A percentile compares a stretch with the other conserved stretches of the same genome.
phyloP scores from a whole-genome alignment of 30 jellyfish, hydroid and myxozoan genomes.

The Turritopsis rubra region DNA sequence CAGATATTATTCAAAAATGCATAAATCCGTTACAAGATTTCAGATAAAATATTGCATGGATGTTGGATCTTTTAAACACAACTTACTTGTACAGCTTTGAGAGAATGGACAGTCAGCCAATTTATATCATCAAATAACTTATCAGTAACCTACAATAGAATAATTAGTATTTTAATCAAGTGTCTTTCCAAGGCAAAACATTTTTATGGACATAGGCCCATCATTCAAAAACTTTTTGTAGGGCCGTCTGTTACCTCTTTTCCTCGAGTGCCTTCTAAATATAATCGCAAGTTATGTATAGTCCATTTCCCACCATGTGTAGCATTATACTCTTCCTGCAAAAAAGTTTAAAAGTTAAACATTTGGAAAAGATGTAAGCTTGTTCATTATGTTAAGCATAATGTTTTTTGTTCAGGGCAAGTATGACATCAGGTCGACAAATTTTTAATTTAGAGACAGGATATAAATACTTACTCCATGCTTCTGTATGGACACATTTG shows the following conservation, averaged over 20 bases:
- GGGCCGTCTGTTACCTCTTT: too few species aligned
- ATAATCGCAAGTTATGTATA: slow-evolving; percentile 68
- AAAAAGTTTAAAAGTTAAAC: background rate
- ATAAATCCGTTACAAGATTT: too few species aligned
- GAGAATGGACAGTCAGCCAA: slow-evolving; percentile 83
- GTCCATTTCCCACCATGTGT: slow-evolving; percentile 99
- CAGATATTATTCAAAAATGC: too few species aligned
- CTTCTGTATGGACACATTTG: slow-evolving; percentile 92
- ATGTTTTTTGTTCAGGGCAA: background rate
- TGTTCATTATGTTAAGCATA: background rate
- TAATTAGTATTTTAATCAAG: too few species aligned
- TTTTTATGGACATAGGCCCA: background rate
- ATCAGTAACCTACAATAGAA: slow-evolving; percentile 63
- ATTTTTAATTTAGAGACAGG: too few species aligned
- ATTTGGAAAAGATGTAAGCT: background rate
- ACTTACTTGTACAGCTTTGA: slow-evolving; percentile 84
- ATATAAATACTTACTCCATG: slow-evolving; percentile 72
- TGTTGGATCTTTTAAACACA: background rate
- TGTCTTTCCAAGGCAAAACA: too few species aligned
- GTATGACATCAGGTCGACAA: background rate
- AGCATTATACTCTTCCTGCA: slow-evolving; percentile 78
- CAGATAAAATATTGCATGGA: too few species aligned
- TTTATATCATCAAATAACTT: slow-evolving; percentile 86
- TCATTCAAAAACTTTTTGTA: too few species aligned
- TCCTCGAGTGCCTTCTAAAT: slow-evolving; percentile 94